phyloP scores from a whole-genome alignment of 2,113 vertebrate species.

The Podarcis muralis region DNA sequence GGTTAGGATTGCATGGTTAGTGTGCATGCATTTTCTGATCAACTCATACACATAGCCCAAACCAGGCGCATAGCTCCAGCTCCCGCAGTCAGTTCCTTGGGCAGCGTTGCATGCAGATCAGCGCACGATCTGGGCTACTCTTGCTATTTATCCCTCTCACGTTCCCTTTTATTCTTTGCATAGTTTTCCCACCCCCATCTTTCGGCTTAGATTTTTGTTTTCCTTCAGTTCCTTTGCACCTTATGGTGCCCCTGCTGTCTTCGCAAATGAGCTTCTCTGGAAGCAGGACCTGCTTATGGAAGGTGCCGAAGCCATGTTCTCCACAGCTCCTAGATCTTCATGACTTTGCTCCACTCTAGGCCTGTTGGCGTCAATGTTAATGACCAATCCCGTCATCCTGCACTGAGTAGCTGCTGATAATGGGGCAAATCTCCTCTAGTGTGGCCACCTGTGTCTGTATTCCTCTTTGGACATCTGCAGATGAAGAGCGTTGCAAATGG shows the following conservation, averaged over 20 bases:
- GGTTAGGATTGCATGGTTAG: too few relatives aligned
- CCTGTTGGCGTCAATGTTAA: too few relatives aligned
- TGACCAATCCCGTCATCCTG: too few relatives aligned
- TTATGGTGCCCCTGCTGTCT: background rate
- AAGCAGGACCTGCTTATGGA: background rate
- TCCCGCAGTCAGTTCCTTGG: too few relatives aligned
- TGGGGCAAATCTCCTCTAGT: too few relatives aligned
- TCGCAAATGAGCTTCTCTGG: background rate
- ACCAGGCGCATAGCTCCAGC: too few relatives aligned
- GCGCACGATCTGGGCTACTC: background rate
- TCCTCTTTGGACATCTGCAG: background rate
- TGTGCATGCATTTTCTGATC: background rate
- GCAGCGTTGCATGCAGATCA: background rate
- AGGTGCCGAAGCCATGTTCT: background rate
- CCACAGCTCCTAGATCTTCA: too few relatives aligned
- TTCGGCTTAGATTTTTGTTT: background rate
- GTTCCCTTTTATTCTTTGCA: background rate
- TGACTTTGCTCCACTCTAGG: too few relatives aligned
- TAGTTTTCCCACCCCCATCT: background rate
- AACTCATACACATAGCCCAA: background rate
- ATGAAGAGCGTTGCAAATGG: background rate
- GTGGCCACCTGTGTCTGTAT: background rate
- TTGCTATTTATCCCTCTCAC: background rate
- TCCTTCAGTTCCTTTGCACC: background rate
- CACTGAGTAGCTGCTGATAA: too few relatives aligned